Evolutionary conservation across 2,797 vertebrate species (phyloP).

Genomic region (Buphagus erythrorhynchus): DNA sequence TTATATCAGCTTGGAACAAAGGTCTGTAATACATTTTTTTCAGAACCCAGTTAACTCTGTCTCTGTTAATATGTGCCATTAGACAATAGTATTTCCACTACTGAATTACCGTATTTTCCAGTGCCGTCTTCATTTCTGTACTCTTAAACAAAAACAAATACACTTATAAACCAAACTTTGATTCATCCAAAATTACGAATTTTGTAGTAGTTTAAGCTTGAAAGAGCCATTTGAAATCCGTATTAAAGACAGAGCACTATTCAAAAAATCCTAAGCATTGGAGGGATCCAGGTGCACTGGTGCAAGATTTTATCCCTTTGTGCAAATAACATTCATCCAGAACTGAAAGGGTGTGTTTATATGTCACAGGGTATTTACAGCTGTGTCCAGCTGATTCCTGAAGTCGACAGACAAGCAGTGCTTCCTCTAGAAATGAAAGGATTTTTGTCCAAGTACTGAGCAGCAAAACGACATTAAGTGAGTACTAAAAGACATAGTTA

Average conservation of each 20-base stretch:
- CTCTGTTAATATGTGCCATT: neutral
- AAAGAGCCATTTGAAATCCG: neutral
- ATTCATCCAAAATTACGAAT: neutral
- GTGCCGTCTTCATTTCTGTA: neutral
- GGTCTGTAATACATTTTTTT: neutral
- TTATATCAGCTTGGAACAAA: neutral
- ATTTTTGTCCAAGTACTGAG: neutral
- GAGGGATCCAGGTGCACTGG: neutral
- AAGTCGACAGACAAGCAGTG: neutral
- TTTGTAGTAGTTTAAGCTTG: neutral
- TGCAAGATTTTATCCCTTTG: neutral
- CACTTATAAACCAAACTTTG: neutral
- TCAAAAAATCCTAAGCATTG: neutral
- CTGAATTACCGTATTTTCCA: neutral
- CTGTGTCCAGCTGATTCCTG: neutral
- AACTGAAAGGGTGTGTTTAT: neutral
- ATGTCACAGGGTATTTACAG: conserved; percentile 1
- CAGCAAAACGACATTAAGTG: neutral
- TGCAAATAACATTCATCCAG: neutral
- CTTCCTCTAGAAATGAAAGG: neutral
- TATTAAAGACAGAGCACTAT: neutral
- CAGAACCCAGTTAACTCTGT: neutral
- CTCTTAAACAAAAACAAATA: neutral
- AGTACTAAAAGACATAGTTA: neutral
- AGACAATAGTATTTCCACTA: neutral